These are phyloP conservation scores for Clitarchus hookeri DNA, from an alignment of 2,888 invertebrate species.

Conservation along the genomic window DNA sequence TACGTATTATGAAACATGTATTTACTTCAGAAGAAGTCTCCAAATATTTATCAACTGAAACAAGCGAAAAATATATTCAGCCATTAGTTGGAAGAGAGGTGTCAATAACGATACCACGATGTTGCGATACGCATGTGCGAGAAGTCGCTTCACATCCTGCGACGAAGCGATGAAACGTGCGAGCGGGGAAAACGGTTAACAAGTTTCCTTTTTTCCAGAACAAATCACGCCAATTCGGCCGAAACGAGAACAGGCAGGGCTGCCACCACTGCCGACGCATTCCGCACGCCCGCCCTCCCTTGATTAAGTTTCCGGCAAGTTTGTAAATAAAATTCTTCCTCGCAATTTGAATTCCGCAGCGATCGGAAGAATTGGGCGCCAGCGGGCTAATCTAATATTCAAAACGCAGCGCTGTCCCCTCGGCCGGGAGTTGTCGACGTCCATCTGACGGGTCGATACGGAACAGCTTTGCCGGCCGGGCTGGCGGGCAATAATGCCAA, in stretches of 20 bases:
- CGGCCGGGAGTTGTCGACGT: not conserved
- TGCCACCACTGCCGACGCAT: not conserved
- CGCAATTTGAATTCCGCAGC: not conserved
- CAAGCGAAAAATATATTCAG: too few species aligned
- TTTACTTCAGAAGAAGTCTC: too few species aligned
- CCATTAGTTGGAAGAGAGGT: too few species aligned
- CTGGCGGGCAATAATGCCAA: not conserved
- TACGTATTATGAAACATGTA: too few species aligned
- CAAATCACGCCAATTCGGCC: not conserved
- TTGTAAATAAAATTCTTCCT: slow-evolving; percentile 1
- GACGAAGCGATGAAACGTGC: not conserved
- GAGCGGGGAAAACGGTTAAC: not conserved
- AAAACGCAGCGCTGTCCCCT: not conserved
- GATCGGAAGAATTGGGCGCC: not conserved
- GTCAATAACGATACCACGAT: too few species aligned
- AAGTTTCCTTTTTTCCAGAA: not conserved
- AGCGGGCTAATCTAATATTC: not conserved
- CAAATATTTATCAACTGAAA: too few species aligned
- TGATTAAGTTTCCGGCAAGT: not conserved
- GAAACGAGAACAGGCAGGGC: not conserved
- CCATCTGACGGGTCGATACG: not conserved
- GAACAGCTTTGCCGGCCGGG: slow-evolving; percentile 3
- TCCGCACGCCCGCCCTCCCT: not conserved
- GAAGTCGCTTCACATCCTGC: not conserved
- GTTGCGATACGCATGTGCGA: not conserved